These are phyloP conservation scores for Speoplatyrhinus poulsoni DNA, from an alignment of 2,113 vertebrate genomes.

Conservation along the genomic window DNA sequence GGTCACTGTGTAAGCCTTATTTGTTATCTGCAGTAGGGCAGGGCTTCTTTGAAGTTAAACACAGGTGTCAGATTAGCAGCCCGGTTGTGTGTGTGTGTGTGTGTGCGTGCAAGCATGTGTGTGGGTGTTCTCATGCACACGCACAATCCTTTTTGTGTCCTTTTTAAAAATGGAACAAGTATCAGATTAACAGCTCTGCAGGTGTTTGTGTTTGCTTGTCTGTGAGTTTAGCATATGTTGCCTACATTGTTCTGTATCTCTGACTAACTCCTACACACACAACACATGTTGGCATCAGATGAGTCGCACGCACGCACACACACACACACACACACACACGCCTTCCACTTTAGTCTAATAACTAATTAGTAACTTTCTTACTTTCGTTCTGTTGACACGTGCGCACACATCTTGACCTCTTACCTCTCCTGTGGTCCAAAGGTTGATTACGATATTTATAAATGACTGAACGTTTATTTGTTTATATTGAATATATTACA, in stretches of 20 bases:
- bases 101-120: conserved; percentile 4
- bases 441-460: too few relatives aligned
- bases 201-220: neutral
- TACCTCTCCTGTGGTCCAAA: too few relatives aligned
- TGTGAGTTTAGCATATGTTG: neutral
- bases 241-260: neutral
- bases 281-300: too few relatives aligned
- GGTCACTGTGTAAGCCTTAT: conserved; percentile 4
- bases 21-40: neutral
- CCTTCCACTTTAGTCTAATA: too few relatives aligned
- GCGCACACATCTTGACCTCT: too few relatives aligned
- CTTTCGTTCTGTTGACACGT: too few relatives aligned
- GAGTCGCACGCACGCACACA: neutral
- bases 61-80: conserved; percentile 18
- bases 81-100: neutral
- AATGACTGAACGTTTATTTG: too few relatives aligned
- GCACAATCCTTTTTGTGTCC: neutral
- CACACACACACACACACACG: neutral
- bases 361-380: too few relatives aligned
- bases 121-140: neutral
- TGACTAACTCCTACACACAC: neutral
- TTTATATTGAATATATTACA: conserved; percentile 3
- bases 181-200: neutral
- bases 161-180: too few relatives aligned
- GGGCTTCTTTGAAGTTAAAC: conserved; percentile 1